Evolutionary conservation across 2,797 vertebrate species (phyloP).

Genomic region (Falco peregrinus): DNA sequence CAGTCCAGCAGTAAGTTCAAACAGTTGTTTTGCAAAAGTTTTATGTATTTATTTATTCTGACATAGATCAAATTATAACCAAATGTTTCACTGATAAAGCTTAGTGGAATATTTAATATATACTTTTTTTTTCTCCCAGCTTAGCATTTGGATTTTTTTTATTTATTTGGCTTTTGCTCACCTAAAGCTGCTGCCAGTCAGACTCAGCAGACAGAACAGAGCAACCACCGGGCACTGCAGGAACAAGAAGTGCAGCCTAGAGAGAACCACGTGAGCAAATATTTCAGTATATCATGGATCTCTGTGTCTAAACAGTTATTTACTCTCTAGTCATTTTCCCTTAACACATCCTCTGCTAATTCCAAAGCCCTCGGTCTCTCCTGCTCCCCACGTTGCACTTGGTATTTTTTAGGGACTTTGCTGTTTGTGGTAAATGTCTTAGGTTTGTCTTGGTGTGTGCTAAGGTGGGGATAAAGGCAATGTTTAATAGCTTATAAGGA

Average conservation of each 20-base stretch:
- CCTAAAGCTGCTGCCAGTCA: background rate
- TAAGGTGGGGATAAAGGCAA: background rate
- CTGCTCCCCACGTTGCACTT: background rate
- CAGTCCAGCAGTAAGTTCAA: background rate
- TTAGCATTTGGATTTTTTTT: background rate
- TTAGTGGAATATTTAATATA: background rate
- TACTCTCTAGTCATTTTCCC: background rate
- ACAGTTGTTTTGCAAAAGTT: background rate
- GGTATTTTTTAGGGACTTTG: background rate
- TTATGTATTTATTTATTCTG: background rate
- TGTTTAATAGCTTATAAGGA: background rate
- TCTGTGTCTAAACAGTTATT: background rate
- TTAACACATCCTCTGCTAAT: background rate
- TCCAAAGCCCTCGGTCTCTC: background rate
- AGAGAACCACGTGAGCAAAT: background rate
- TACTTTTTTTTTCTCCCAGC: background rate
- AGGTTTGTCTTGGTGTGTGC: background rate
- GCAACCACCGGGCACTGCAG: background rate
- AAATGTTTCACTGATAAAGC: background rate
- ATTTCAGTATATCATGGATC: background rate
- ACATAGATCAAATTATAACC: background rate
- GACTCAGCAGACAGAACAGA: background rate
- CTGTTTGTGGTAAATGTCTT: background rate
- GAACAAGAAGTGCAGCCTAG: background rate
- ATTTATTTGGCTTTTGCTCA: background rate